Base-by-base conservation (phyloP, 2,113 vertebrate genomes). In the Mobula hypostoma region DNA sequence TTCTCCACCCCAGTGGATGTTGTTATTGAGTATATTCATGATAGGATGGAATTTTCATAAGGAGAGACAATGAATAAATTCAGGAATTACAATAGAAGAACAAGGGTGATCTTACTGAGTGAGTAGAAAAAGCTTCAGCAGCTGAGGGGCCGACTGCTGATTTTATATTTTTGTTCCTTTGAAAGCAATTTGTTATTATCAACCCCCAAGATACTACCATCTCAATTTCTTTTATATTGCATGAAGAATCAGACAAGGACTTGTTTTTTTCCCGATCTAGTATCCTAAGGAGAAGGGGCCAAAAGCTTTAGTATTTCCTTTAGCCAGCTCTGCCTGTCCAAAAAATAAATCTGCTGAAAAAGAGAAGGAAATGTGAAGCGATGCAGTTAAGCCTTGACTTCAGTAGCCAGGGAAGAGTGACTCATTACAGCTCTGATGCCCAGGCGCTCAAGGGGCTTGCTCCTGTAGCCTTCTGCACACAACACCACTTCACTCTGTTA, bases 281-380 rank as follows among this genome's bases (percentile, higher is more conserved):
- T 94, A 94, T 94, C 94, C 95, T 95, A 94, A 85, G 96, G 95
- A 95, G 95, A 94, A 95, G 95, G 82, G 94, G 95, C 80, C 90
- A 87, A 29, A 94, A 0, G 40, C 95, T 95, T 94, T 95, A 95
- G 95, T 95, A 95, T 96, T 96, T 96, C 96, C 96, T 96, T 95
- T 94, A 95, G 96, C 96, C 94, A 94, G 95, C 95, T 94, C 95
- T 95, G 96, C 96, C 95, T 96, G 95, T 96, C 96, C 95, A 94
- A 96, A 96, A 78, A 94, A 9, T 96, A 96, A 95, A 95, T 94
- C 94, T 0, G 94, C 95, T 79, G 21, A 21, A 95, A 93, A 40
- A 48, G 68, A 93, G 91, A 56, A 93, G 36, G 90, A 72, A 72
- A 48, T 72, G 66, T 72, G 90, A 76, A 74, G 11, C 36, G 91